Percentiles rank a stretch among this genome's conserved stretches.
Evolutionary conservation across 2,113 vertebrate genomes (phyloP).

Genomic region (Paedocypris sp.): DNA sequence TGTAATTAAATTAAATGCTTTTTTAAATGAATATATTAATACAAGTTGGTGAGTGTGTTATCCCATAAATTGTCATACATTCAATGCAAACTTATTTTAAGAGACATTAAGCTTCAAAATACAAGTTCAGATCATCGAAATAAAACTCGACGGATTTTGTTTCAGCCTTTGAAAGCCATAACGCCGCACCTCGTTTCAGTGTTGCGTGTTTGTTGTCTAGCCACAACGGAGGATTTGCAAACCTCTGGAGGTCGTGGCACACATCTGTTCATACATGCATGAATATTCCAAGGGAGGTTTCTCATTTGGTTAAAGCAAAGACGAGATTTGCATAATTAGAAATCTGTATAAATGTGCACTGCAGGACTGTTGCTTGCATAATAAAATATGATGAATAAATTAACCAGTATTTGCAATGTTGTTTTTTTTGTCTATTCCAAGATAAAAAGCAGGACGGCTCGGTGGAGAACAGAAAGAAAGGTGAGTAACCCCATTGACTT

Average conservation of each 20-base stretch:
- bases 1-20: too few relatives aligned
- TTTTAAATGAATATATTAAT: too few relatives aligned
- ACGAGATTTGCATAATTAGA: constrained; percentile 29
- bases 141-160: too few relatives aligned
- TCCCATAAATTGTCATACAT: too few relatives aligned
- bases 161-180: constrained; percentile 3
- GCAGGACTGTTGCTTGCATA: constrained; percentile 12
- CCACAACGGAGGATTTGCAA: not conserved
- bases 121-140: too few relatives aligned
- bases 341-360: constrained; percentile 17
- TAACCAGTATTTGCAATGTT: constrained; percentile 9
- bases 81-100: too few relatives aligned
- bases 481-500: constrained; percentile 56
- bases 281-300: constrained; percentile 1
- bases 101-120: too few relatives aligned
- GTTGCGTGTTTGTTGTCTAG: not conserved
- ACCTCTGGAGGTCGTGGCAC: not conserved
- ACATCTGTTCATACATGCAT: constrained; percentile 18
- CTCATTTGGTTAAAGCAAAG: constrained; percentile 26
- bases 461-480: constrained; percentile 94
- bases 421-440: constrained; percentile 48
- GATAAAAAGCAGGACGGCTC: constrained; percentile 95
- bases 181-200: not conserved
- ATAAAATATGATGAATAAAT: constrained; percentile 5
- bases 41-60: too few relatives aligned